Conservation (phyloP, 2,888 invertebrate genomes). For the Entomobrya proxima region DNA sequence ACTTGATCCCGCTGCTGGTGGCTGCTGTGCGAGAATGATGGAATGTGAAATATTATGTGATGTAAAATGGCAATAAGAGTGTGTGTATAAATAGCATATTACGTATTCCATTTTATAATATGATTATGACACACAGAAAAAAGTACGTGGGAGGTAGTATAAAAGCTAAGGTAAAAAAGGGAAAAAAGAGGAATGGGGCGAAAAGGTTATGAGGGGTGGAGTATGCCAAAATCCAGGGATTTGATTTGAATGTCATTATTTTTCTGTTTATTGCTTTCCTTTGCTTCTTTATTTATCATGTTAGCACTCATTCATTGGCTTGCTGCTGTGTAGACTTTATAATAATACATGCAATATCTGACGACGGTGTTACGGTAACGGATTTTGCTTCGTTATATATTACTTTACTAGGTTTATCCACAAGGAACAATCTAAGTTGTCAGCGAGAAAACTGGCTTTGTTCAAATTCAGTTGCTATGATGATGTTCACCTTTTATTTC, state of each 20-base stretch:
- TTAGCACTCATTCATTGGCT: background rate
- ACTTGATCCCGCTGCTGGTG: no score
- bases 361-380: no score
- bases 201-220: background rate
- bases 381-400: background rate
- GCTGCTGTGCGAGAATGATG: background rate
- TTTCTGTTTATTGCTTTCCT: slow-evolving; percentile 32
- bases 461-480: no score
- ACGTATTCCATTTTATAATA: slow-evolving; percentile 9
- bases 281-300: background rate
- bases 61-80: background rate
- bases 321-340: no score
- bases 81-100: slow-evolving; percentile 13
- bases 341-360: no score
- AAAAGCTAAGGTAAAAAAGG: background rate
- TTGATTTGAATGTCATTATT: slow-evolving; percentile 59
- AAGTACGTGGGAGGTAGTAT: background rate
- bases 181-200: background rate
- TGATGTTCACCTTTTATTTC: no score
- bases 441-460: no score
- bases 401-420: background rate
- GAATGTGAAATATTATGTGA: slow-evolving; percentile 8
- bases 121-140: background rate
- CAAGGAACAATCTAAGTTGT: no score
- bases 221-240: slow-evolving; percentile 40